Conservation (phyloP, 2,797 vertebrate genomes). For the Leptodactylus fallax region DNA sequence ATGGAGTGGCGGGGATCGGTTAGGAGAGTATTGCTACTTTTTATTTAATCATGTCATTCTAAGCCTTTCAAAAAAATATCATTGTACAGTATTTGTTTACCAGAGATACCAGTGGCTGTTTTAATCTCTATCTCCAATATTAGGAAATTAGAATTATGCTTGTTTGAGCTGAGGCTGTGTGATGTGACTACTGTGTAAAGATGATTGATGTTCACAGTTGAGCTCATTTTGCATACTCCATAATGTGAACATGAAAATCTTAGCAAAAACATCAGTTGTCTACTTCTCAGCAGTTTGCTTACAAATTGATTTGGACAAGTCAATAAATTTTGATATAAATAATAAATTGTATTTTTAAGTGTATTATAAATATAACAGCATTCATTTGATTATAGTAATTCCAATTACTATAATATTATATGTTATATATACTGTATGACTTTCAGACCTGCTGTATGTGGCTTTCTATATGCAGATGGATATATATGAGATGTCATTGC, state of each 20-base stretch:
- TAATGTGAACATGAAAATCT: background rate
- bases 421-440: background rate
- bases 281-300: background rate
- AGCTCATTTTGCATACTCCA: slow-evolving; percentile 7
- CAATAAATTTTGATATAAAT: background rate
- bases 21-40: too few species aligned
- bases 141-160: background rate
- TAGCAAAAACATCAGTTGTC: slow-evolving; percentile 21
- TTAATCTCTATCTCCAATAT: background rate
- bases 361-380: background rate
- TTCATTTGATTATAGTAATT: background rate
- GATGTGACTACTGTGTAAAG: background rate
- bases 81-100: background rate
- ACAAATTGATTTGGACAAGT: slow-evolving; percentile 6
- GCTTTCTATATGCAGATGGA: background rate
- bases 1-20: too few species aligned
- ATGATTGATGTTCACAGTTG: slow-evolving; percentile 26
- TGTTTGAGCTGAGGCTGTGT: background rate
- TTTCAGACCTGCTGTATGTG: background rate
- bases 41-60: too few species aligned
- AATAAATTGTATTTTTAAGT: background rate
- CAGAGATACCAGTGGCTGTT: background rate
- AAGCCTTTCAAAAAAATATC: too few species aligned
- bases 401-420: background rate
- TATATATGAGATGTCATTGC: background rate